Evolutionary conservation across 2,113 vertebrate genomes (phyloP).

Genomic region (Phalacrocorax aristotelis): DNA sequence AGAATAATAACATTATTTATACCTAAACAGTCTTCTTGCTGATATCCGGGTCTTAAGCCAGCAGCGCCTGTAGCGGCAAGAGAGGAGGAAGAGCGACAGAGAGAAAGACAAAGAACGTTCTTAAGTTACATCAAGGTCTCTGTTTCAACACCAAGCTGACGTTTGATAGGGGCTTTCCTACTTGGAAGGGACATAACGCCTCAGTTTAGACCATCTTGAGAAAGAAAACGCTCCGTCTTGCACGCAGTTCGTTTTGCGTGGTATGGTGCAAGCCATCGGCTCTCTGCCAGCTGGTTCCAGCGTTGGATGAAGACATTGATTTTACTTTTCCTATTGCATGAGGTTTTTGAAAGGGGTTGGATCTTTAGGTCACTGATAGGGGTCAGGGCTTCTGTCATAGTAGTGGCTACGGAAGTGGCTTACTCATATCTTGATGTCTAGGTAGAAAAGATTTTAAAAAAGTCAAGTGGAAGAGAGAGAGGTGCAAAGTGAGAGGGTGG

Average conservation of each 20-base stretch:
- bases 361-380: neutral
- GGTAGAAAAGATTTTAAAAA: neutral
- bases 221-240: neutral
- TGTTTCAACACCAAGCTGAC: neutral
- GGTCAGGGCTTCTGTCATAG: neutral
- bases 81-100: neutral
- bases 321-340: neutral
- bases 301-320: fast-evolving
- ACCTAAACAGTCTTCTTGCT: neutral
- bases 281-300: neutral
- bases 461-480: neutral
- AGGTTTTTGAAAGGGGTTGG: neutral
- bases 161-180: neutral
- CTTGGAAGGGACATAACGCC: neutral
- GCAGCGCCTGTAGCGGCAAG: neutral
- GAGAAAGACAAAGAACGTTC: neutral
- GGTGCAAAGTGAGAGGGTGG: neutral
- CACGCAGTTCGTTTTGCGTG: neutral
- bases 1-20: neutral
- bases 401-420: neutral
- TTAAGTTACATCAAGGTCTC: neutral
- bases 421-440: neutral
- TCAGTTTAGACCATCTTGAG: neutral
- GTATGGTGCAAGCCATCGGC: neutral
- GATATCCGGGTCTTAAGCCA: neutral